Evolutionary conservation across 2,113 vertebrate genomes (phyloP).

Genomic region (Daphoenositta chrysoptera): DNA sequence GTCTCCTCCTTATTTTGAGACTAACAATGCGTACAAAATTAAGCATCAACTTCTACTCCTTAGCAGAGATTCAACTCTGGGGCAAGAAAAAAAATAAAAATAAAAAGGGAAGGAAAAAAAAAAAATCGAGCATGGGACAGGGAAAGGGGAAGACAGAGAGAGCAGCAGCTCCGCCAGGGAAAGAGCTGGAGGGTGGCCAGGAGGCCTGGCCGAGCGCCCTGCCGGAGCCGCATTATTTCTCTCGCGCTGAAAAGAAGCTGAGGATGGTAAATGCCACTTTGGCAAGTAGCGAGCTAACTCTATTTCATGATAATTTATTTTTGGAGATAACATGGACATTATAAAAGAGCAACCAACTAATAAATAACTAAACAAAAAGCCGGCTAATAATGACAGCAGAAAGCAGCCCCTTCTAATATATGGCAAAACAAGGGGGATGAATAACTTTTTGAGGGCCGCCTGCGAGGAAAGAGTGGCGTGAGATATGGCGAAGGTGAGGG

Average conservation of each 20-base stretch:
- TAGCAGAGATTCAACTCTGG: constrained; percentile 16
- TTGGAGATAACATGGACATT: constrained; percentile 65
- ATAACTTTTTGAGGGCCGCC: not conserved
- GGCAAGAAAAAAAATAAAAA: not conserved
- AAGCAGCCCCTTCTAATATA: constrained; percentile 22
- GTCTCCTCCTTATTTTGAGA: constrained; percentile 55
- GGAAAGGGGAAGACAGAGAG: constrained; percentile 52
- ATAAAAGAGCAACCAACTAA: constrained; percentile 64
- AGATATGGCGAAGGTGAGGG: not conserved
- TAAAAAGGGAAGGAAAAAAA: not conserved
- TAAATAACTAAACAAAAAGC: constrained; percentile 65
- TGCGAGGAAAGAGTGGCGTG: accelerated
- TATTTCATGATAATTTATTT: constrained; percentile 74
- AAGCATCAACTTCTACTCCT: constrained; percentile 52
- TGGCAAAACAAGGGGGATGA: constrained; percentile 24
- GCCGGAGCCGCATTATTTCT: constrained; percentile 68
- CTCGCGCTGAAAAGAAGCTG: constrained; percentile 65
- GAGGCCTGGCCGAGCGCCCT: constrained; percentile 72
- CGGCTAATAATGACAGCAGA: constrained; percentile 36
- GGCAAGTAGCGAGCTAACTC: constrained; percentile 67
- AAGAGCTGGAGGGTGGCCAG: constrained; percentile 71
- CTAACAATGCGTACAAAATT: constrained; percentile 46
- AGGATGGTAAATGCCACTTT: constrained; percentile 74
- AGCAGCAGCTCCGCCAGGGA: constrained; percentile 56
- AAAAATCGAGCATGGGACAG: not conserved